A percentile compares a stretch with the other conserved stretches of the same genome.
These are phyloP conservation scores for Rhagonycha lutea DNA, from an alignment of 2,888 invertebrate species.

Conservation along the genomic window DNA sequence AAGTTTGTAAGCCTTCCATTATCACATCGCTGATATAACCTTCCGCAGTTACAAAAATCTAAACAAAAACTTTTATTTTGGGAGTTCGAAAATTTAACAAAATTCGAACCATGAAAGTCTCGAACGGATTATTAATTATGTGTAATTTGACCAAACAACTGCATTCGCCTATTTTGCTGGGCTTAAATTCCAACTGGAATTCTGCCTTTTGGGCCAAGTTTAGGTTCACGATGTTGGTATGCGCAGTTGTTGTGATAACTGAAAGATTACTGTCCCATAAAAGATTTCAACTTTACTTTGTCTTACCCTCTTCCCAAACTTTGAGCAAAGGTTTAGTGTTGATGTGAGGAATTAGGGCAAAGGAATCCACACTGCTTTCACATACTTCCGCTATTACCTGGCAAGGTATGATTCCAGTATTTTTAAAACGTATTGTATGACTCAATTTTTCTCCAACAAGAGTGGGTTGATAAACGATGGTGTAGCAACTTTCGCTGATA, in stretches of 20 bases:
- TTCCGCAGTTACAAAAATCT: conserved; percentile 55
- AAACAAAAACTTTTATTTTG: conserved; percentile 10
- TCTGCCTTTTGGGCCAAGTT: conserved; percentile 40
- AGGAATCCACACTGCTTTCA: conserved; percentile 38
- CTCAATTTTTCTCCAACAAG: conserved; percentile 39
- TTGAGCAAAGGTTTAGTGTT: conserved; percentile 17
- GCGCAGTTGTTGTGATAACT: conserved; percentile 28
- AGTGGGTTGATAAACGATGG: conserved; percentile 49
- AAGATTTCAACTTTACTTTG: neutral
- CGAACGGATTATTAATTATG: conserved; percentile 62
- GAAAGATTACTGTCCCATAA: neutral
- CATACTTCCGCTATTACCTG: conserved; percentile 51
- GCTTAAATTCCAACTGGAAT: conserved; percentile 48
- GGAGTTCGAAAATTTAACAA: conserved; percentile 5
- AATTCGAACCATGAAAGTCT: conserved; percentile 53
- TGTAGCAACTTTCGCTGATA: conserved; percentile 32
- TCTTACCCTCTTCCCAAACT: conserved; percentile 1
- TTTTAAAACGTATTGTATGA: conserved; percentile 48
- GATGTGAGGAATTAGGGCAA: conserved; percentile 24
- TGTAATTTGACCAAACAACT: conserved; percentile 52
- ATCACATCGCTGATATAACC: conserved; percentile 57
- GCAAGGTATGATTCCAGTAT: conserved; percentile 50
- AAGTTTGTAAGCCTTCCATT: conserved; percentile 47
- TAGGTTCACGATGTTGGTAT: conserved; percentile 42
- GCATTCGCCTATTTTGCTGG: conserved; percentile 40